phyloP scores from a whole-genome alignment of 2,797 vertebrate genomes.

The Crocodylus rhombifer region DNA sequence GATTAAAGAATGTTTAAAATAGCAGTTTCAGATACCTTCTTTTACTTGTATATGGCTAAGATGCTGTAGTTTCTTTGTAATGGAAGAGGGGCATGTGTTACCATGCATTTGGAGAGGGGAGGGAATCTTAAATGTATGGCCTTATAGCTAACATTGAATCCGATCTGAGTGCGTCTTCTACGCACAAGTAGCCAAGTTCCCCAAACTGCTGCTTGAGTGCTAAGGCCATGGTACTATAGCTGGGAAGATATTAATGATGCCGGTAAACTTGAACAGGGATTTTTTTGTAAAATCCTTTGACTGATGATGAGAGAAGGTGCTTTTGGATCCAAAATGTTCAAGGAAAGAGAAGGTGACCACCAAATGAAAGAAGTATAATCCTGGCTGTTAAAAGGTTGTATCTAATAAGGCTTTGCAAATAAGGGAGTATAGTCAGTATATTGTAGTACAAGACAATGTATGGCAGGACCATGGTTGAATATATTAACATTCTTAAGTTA shows the following conservation, averaged over 20 bases:
- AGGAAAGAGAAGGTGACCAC: background rate
- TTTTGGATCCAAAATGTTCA: rapidly evolving
- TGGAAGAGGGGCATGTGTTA: too few species aligned
- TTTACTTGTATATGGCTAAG: background rate
- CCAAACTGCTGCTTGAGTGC: background rate
- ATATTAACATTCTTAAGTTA: background rate
- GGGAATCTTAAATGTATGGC: background rate
- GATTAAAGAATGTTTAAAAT: background rate
- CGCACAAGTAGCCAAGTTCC: background rate
- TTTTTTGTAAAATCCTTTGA: background rate
- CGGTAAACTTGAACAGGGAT: rapidly evolving
- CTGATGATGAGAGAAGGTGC: background rate
- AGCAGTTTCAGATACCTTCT: background rate
- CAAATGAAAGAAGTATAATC: background rate
- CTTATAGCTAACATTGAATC: background rate
- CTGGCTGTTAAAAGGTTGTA: background rate
- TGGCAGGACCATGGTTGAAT: background rate
- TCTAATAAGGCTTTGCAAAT: background rate
- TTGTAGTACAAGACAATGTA: background rate
- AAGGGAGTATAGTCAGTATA: background rate
- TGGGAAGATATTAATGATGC: rapidly evolving
- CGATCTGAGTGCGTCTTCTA: background rate
- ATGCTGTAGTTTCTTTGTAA: background rate
- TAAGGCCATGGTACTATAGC: background rate
- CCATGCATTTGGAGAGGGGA: background rate